phyloP scores from a whole-genome alignment of 2,888 invertebrate genomes.

The Glyphotaelius pellucidus region DNA sequence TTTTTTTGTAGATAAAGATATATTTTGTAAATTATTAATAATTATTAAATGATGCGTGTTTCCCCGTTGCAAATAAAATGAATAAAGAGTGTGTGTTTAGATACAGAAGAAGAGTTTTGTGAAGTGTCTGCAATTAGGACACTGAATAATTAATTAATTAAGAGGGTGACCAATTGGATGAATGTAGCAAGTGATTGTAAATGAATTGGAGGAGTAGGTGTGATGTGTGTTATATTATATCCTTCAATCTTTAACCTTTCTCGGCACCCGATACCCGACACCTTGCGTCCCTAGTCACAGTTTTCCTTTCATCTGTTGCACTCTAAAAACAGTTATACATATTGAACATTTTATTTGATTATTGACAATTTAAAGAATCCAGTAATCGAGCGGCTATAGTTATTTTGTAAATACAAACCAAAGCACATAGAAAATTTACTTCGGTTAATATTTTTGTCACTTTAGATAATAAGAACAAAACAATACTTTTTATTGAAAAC shows the following conservation, averaged over 20 bases:
- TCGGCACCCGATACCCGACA: not conserved
- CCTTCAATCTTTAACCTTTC: not conserved
- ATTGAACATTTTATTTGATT: not conserved
- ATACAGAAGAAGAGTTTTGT: not conserved
- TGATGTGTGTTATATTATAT: not conserved
- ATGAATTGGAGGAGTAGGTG: not conserved
- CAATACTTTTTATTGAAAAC: constrained; percentile 20
- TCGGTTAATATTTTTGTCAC: constrained; percentile 39
- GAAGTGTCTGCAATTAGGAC: not conserved
- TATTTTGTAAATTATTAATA: not conserved
- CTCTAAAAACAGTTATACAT: not conserved
- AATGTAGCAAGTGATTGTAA: not conserved
- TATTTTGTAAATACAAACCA: constrained; percentile 38
- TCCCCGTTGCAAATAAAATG: not conserved
- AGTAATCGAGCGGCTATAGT: not conserved
- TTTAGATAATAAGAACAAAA: constrained; percentile 21
- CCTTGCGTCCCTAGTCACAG: not conserved
- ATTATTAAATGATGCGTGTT: not conserved
- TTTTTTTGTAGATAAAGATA: not conserved
- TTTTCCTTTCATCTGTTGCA: constrained; percentile 4
- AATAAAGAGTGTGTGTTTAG: constrained; percentile 2
- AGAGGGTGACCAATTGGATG: not conserved
- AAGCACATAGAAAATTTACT: constrained; percentile 35
- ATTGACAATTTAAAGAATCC: not conserved
- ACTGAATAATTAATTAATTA: not conserved